phyloP scores from a whole-genome alignment of 2,888 invertebrate genomes.

The Trachelus iudaicus region DNA sequence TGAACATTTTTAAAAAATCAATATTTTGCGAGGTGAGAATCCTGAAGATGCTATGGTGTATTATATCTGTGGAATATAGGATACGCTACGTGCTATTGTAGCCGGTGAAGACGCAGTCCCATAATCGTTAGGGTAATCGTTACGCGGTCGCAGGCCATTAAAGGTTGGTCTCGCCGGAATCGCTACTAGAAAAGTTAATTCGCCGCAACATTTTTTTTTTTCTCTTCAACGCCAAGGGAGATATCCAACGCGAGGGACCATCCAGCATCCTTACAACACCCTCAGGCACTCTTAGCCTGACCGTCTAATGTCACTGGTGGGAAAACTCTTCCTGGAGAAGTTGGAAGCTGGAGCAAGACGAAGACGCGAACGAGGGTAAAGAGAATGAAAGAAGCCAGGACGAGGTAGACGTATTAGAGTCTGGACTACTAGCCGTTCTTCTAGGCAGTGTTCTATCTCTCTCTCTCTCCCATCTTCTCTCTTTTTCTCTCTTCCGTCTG shows the following conservation, averaged over 20 bases:
- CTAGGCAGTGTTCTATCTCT: not conserved
- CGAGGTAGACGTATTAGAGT: constrained; percentile 1
- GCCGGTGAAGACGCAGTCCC: not conserved
- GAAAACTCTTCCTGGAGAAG: not conserved
- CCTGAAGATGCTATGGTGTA: not conserved
- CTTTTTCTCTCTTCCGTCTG: constrained; percentile 21
- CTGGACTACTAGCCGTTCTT: not conserved
- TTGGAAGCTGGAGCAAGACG: not conserved
- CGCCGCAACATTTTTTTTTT: constrained; percentile 1
- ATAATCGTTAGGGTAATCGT: not conserved
- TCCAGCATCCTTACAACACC: constrained; percentile 4
- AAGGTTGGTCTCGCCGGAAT: not conserved
- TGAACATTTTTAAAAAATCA: not conserved
- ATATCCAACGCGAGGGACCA: not conserved
- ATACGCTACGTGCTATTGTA: not conserved
- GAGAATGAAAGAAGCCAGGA: not conserved
- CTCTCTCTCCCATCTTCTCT: too few relatives aligned
- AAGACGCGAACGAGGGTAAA: constrained; percentile 4
- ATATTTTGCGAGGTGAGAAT: not conserved
- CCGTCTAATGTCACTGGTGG: constrained; percentile 11
- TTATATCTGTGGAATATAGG: not conserved
- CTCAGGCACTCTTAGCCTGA: constrained; percentile 15
- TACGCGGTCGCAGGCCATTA: constrained; percentile 3
- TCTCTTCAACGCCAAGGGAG: not conserved
- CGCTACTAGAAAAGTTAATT: constrained; percentile 5